Evolutionary conservation across 2,888 invertebrate genomes (phyloP).

Genomic region (Autographa gamma): DNA sequence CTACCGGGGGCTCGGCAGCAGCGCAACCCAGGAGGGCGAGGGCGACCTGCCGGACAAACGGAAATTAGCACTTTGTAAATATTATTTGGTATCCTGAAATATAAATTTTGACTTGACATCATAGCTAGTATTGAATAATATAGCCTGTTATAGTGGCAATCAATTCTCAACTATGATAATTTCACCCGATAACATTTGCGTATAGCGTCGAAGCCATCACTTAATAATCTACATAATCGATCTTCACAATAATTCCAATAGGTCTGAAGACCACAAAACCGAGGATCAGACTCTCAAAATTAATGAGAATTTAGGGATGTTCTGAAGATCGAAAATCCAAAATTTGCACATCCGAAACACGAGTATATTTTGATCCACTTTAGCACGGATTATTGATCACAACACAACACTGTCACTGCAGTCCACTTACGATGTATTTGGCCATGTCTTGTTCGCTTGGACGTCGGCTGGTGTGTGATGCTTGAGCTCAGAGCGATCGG

Average conservation of each 20-base stretch:
- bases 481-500: conserved; percentile 63
- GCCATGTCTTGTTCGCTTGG: conserved; percentile 80
- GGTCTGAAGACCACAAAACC: background rate
- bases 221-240: background rate
- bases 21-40: conserved; percentile 93
- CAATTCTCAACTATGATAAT: background rate
- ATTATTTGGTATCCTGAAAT: background rate
- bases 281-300: background rate
- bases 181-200: conserved; percentile 5
- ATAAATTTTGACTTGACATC: background rate
- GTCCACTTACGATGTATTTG: conserved; percentile 87
- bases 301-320: background rate
- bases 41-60: conserved; percentile 83
- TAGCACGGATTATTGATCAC: conserved; percentile 38
- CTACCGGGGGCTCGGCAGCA: conserved; percentile 93
- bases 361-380: conserved; percentile 40
- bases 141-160: no score
- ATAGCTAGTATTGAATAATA: background rate
- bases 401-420: conserved; percentile 76
- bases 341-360: conserved; percentile 33
- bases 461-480: conserved; percentile 80
- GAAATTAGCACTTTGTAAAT: conserved; percentile 19
- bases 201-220: conserved; percentile 50
- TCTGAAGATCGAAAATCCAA: conserved; percentile 6
- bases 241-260: background rate